Evolutionary conservation across 2,797 vertebrate genomes (phyloP).

Genomic region (Cheirogaleus major): DNA sequence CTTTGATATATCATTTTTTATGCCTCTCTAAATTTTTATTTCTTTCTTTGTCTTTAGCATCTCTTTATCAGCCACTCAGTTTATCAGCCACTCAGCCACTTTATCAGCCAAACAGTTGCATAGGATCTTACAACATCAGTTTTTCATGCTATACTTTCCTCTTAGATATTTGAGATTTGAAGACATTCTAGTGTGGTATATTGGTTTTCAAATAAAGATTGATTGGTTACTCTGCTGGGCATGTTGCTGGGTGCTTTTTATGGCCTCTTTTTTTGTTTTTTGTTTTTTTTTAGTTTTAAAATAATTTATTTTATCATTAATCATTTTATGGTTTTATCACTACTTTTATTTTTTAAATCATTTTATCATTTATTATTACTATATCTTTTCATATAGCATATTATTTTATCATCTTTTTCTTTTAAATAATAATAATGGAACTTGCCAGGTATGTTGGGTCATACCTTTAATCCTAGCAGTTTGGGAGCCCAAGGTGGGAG

Average conservation of each 20-base stretch:
- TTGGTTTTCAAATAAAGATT: constrained; percentile 42
- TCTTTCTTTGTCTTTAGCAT: constrained; percentile 61
- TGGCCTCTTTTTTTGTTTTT: background rate
- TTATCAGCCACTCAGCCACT: background rate
- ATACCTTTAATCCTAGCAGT: background rate
- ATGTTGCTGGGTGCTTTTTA: background rate
- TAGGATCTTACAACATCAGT: background rate
- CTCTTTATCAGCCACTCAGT: background rate
- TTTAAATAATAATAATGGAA: constrained; percentile 44
- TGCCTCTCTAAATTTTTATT: constrained; percentile 49
- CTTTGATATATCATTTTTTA: background rate
- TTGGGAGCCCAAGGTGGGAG: background rate
- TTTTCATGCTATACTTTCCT: background rate
- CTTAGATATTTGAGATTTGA: constrained; percentile 34
- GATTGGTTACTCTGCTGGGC: background rate
- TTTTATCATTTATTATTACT: background rate
- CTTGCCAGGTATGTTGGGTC: background rate
- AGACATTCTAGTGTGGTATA: background rate
- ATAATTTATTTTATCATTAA: background rate
- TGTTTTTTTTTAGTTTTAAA: background rate
- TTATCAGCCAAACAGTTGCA: constrained; percentile 1
- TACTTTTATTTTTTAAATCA: background rate
- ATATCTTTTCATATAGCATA: background rate
- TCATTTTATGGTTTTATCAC: background rate
- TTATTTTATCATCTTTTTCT: constrained; percentile 31